Evolutionary conservation across 2,113 vertebrate genomes (phyloP).

Genomic region (Uropsilus gracilis): DNA sequence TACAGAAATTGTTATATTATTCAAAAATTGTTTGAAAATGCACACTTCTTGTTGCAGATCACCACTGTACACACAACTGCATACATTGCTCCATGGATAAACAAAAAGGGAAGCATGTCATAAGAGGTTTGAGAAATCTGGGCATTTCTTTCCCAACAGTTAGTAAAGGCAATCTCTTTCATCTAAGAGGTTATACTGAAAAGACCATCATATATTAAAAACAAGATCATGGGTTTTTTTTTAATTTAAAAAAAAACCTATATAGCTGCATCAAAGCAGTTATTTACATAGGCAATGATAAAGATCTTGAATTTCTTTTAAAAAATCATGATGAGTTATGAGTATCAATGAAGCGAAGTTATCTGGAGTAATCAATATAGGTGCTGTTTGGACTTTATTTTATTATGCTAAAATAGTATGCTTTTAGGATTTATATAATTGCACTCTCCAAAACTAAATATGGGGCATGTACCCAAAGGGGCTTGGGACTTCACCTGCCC

Average conservation of each 20-base stretch:
- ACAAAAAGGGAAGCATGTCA: conserved; percentile 91
- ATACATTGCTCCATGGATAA: conserved; percentile 92
- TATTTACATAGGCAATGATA: conserved; percentile 89
- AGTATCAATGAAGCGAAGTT: conserved; percentile 93
- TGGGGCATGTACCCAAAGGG: conserved; percentile 88
- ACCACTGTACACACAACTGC: conserved; percentile 94
- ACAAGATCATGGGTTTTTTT: conserved; percentile 91
- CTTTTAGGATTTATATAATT: conserved; percentile 93
- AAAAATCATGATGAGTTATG: conserved; percentile 92
- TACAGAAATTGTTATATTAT: conserved; percentile 92
- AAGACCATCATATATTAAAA: conserved; percentile 88
- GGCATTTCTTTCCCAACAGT: conserved; percentile 91
- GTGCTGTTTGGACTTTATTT: conserved; percentile 96
- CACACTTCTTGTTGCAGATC: conserved; percentile 93
- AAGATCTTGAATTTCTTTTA: conserved; percentile 89
- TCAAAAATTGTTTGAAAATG: conserved; percentile 93
- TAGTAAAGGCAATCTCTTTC: conserved; percentile 93
- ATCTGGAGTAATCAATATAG: conserved; percentile 94
- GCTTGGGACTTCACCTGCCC: no score
- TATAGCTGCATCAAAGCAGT: conserved; percentile 93
- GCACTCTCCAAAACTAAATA: conserved; percentile 90
- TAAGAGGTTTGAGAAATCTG: conserved; percentile 90
- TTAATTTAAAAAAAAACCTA: conserved; percentile 91
- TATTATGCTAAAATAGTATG: conserved; percentile 95
- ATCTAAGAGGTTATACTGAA: conserved; percentile 91